These are phyloP conservation scores for Rhyacichthys aspro DNA, from an alignment of 2,797 vertebrate species.

Conservation along the genomic window DNA sequence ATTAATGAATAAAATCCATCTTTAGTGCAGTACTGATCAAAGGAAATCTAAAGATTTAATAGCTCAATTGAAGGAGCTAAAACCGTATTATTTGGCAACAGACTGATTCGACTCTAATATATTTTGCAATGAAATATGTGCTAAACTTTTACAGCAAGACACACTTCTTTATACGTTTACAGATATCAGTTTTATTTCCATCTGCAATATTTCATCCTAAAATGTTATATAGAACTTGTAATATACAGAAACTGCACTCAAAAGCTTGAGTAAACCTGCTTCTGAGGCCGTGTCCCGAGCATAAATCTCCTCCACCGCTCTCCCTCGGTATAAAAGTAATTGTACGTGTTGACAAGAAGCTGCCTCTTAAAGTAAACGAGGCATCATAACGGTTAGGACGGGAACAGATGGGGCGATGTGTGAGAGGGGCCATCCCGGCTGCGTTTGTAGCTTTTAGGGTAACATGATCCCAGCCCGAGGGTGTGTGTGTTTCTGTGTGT, in stretches of 20 bases:
- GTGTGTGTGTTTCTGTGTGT: conserved; percentile 24
- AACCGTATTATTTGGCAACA: too few species aligned
- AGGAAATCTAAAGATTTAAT: too few species aligned
- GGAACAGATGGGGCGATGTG: conserved; percentile 55
- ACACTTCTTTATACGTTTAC: not conserved
- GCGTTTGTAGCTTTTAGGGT: conserved; percentile 72
- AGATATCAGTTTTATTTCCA: too few species aligned
- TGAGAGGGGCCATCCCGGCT: conserved; percentile 43
- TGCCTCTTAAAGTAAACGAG: conserved; percentile 34
- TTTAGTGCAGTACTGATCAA: not conserved
- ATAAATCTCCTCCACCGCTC: conserved; percentile 8
- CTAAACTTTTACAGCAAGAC: not conserved
- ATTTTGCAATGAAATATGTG: too few species aligned
- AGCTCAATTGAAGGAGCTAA: too few species aligned
- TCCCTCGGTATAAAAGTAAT: conserved; percentile 14
- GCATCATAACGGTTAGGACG: conserved; percentile 45
- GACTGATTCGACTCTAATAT: too few species aligned
- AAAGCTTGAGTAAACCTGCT: not conserved
- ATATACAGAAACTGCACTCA: not conserved
- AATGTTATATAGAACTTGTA: not conserved
- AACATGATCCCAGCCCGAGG: conserved; percentile 64
- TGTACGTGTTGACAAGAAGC: conserved; percentile 39
- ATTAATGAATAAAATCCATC: too few species aligned
- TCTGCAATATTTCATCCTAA: not conserved
- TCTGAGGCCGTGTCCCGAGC: not conserved